Base-by-base conservation (phyloP, 1,140 invertebrate genomes). In the Drosophila rhopaloa region DNA sequence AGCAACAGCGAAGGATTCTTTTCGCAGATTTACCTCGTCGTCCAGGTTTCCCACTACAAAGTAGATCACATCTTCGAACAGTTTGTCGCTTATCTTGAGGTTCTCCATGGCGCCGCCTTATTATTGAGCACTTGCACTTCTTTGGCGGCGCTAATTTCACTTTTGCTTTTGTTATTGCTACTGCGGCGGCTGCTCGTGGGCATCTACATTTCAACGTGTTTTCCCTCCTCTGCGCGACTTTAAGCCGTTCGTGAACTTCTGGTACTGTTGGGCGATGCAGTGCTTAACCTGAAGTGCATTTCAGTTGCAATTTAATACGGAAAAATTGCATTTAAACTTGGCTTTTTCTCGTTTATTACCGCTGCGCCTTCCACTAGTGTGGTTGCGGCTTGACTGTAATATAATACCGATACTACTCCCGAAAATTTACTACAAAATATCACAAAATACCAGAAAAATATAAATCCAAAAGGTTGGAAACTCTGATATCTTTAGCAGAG, bases 21-120 rank as follows among this genome's bases (percentile, higher is more conserved):
- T n/a, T 27, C 8, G 13, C 16, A 57, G 29, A 14, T 72, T 79
- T 91, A 91, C 90, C 90, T 91, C 86, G 32, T 90, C 90, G 66
- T 91, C 90, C 60, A 91, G 63, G 51, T 76, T 91, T 41, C 90
- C 90, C 11, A 89, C 61, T n/a, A 91, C 86, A 71, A 60, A 91
- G 58, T 91, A 91, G 8, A 84, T 81, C 59, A 91, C 81, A 81
- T 90, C 74, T 61, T 90, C 86, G 38, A 91, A 91, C 37, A 91
- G 57, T 55, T 90, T 90, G 32, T 90, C 86, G 58, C 86, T 90
- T n/a, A 88, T 88, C 62, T 84, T 88, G 19, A 89, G 67, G 78
- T 81, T 90, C 67, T 90, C 86, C 86, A 71, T 90, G 47, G 54
- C 46, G 27, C 14, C 62, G 27, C 60, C 60, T 10, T 24, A 32